Evolutionary conservation across 2,113 vertebrate species (phyloP).

Genomic region (Egretta garzetta): DNA sequence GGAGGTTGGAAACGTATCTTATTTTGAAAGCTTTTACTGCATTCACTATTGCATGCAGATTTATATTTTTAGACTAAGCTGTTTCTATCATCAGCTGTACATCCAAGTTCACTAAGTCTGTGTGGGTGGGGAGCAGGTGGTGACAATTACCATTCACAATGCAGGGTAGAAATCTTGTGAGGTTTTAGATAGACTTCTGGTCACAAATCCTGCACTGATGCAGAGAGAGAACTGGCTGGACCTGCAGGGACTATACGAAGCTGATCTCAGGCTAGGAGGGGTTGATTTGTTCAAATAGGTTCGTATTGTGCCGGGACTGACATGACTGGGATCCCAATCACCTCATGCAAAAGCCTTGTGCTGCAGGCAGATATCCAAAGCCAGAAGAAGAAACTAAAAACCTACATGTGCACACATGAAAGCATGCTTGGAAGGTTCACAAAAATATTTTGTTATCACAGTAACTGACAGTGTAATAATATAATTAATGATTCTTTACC

Average conservation of each 20-base stretch:
- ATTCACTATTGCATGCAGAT: neutral
- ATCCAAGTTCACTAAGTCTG: neutral
- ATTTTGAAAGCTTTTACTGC: neutral
- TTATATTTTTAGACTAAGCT: neutral
- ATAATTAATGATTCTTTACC: neutral
- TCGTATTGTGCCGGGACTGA: neutral
- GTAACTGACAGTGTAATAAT: neutral
- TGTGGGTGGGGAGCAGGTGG: neutral
- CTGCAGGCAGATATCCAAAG: neutral
- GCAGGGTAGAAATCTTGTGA: neutral
- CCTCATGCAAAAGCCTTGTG: neutral
- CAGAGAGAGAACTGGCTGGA: neutral
- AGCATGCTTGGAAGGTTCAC: neutral
- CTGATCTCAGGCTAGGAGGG: neutral
- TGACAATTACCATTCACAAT: neutral
- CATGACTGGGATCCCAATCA: neutral
- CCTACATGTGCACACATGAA: rapidly evolving
- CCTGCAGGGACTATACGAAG: neutral
- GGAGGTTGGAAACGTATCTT: neutral
- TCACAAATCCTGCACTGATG: neutral
- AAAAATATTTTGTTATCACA: neutral
- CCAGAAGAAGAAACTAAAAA: neutral
- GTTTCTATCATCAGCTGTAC: neutral
- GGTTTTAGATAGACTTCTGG: neutral
- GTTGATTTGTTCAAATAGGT: neutral